phyloP scores from a whole-genome alignment of 2,888 invertebrate species.

The Watsonalla binaria region DNA sequence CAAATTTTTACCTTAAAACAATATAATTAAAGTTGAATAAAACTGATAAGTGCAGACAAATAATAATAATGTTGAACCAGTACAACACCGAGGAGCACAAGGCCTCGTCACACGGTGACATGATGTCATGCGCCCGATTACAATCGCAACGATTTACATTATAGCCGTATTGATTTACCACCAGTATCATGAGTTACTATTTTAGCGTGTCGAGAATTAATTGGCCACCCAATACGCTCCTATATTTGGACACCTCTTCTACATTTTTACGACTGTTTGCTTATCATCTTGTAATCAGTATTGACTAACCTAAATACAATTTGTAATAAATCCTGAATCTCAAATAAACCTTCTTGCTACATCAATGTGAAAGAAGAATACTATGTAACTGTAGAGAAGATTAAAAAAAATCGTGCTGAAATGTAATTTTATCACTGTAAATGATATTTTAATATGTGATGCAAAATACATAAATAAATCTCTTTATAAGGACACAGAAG shows the following conservation, averaged over 20 bases:
- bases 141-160: conserved; percentile 70
- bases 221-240: conserved; percentile 47
- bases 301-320: conserved; percentile 4
- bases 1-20: background rate
- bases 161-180: conserved; percentile 69
- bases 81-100: conserved; percentile 15
- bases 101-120: conserved; percentile 33
- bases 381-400: too few relatives aligned
- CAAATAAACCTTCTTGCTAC: too few relatives aligned
- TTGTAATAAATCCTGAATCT: conserved; percentile 13
- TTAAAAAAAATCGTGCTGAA: too few relatives aligned
- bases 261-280: conserved; percentile 12
- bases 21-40: background rate
- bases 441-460: conserved; percentile 15
- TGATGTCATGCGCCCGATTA: conserved; percentile 66
- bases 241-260: conserved; percentile 10
- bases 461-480: conserved; percentile 33
- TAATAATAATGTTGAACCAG: conserved; percentile 18
- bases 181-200: conserved; percentile 40
- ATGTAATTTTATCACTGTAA: background rate
- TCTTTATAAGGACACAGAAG: conserved; percentile 33
- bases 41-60: background rate
- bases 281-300: background rate
- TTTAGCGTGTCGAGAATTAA: conserved; percentile 54
- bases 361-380: too few relatives aligned